Evolutionary conservation across 2,797 vertebrate species (phyloP).

Genomic region (Vespertilio murinus): DNA sequence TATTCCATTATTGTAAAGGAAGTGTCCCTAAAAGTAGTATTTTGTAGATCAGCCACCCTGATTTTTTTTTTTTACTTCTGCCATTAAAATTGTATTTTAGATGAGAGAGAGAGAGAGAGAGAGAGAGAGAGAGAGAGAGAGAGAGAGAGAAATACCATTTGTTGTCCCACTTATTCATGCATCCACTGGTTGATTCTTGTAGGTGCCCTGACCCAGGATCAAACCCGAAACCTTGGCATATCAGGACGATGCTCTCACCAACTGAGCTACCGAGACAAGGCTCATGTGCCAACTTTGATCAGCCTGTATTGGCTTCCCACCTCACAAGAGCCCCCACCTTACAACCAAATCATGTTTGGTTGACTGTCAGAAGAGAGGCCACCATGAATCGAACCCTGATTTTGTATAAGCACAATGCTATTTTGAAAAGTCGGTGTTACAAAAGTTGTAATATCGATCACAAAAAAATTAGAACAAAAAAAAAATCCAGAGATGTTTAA

Average conservation of each 20-base stretch:
- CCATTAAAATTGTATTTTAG: neutral
- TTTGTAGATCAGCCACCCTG: neutral
- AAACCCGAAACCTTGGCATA: too few species aligned
- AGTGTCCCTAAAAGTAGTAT: neutral
- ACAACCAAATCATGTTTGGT: neutral
- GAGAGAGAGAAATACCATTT: too few species aligned
- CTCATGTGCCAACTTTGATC: neutral
- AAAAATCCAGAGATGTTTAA: neutral
- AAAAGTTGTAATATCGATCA: neutral
- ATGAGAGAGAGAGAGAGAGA: too few species aligned
- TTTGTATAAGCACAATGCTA: neutral
- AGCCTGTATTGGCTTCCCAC: neutral
- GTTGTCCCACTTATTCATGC: too few species aligned
- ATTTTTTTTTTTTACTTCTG: neutral
- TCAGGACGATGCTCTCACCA: too few species aligned
- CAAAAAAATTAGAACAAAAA: neutral
- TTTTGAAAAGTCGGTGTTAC: neutral
- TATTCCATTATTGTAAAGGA: neutral
- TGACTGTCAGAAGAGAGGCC: neutral
- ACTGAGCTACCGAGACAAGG: too few species aligned
- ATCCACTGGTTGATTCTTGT: too few species aligned
- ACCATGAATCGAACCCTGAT: neutral
- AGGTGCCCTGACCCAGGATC: too few species aligned
- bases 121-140: too few species aligned
- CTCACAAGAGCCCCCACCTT: neutral